A percentile compares a stretch with the other conserved stretches of the same genome.
phyloP scores from a whole-genome alignment of 2,113 vertebrate species.

The Variabilichromis moorii region DNA sequence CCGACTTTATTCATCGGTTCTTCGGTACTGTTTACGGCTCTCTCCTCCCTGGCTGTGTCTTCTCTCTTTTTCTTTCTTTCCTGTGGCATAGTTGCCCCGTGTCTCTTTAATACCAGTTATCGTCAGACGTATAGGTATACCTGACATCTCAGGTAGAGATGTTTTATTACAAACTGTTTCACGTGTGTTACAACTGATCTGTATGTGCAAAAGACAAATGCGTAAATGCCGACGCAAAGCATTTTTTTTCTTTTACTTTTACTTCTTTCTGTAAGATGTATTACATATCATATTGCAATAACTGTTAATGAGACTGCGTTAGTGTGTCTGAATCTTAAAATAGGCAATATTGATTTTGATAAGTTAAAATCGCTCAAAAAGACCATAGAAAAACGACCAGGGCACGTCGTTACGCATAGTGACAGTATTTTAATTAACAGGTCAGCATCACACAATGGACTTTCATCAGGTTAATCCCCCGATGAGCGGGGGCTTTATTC shows the following conservation, averaged over 20 bases:
- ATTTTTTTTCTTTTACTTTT: neutral
- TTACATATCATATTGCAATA: neutral
- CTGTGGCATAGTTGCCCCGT: fast-evolving
- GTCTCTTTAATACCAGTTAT: neutral
- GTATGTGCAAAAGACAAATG: neutral
- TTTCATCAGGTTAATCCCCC: neutral
- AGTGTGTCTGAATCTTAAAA: neutral
- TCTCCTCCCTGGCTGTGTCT: neutral
- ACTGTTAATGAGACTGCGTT: neutral
- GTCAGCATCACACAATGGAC: neutral
- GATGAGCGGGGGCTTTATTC: neutral
- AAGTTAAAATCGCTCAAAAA: neutral
- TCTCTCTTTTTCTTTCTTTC: neutral
- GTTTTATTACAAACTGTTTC: neutral
- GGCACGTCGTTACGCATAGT: neutral
- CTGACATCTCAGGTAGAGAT: neutral
- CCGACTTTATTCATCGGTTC: neutral
- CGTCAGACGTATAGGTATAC: neutral
- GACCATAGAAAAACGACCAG: neutral
- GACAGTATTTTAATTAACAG: neutral
- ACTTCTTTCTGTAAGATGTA: neutral
- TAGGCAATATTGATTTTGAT: neutral
- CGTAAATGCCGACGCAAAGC: neutral
- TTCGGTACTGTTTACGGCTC: neutral
- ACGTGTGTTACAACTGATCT: neutral